Base-by-base conservation (phyloP, 1,140 invertebrate species). In the Cecropterus lyciades region DNA sequence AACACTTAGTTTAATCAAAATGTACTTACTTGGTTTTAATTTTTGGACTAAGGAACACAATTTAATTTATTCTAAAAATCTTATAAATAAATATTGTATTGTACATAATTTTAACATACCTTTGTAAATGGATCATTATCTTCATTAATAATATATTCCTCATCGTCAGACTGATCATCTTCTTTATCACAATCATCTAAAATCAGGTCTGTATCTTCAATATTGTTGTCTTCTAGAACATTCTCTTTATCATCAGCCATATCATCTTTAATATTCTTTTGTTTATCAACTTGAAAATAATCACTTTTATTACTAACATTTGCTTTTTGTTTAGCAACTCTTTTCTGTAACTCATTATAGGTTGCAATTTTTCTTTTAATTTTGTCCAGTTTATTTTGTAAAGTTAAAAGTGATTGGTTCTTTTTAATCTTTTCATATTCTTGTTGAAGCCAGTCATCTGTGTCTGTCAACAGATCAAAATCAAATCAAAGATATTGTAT, bases 361-460 rank as follows among this genome's bases (percentile, higher is more conserved):
- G 93, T 93, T 65, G 93, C 78, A 11, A 95, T 92, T 67, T 93
- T 93, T 67, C 94, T 91, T 43, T 92, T 79, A 11, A 96, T 92
- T 76, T 91, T 88, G 24, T 94, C 90, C 5, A 95, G 73, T 80
- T 95, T 91, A 42, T 82, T 66, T 69, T 94, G 92, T 40, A 96
- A 77, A 15, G 73, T 65, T 62, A 91, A 80, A 51, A 95, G 87
- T 72, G 94, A 87, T 55, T 89, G 79, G 17, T 93, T 94, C 37
- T 95, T 86, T 77, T 93, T 75, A 37, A 95, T 94, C 82, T 94
- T 93, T 68, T 95, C 91, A 65, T 94, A 93, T 85, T 97, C 95
- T 45, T 93, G 92, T 42, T 84, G 88, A 42, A 97, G 92, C 96
- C 96, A 97, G 84, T 97, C 95, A 57, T 83, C 75, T 0, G 73